Evolutionary conservation across 2,113 vertebrate genomes (phyloP).

Genomic region (Heptranchias perlo): DNA sequence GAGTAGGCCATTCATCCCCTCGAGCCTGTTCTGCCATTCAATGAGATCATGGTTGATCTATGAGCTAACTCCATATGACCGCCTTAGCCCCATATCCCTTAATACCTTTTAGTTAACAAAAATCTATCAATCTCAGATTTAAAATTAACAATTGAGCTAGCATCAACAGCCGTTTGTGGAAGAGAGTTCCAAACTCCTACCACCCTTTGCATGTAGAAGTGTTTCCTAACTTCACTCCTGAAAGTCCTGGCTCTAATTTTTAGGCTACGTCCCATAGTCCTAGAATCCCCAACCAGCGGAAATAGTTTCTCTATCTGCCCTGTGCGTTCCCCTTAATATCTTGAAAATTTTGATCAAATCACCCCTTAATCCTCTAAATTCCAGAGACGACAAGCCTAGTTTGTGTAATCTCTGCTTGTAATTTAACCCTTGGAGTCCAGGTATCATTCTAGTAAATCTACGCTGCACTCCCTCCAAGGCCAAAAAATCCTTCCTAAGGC

Average conservation of each 20-base stretch:
- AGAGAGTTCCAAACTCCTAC: neutral
- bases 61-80: too few species aligned
- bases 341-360: too few species aligned
- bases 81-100: too few species aligned
- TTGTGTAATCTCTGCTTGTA: too few species aligned
- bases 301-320: neutral
- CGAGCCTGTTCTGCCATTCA: neutral
- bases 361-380: too few species aligned
- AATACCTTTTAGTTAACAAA: neutral
- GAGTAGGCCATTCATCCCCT: neutral
- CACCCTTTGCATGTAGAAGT: neutral
- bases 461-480: too few species aligned
- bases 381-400: too few species aligned
- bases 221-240: neutral
- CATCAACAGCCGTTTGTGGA: neutral
- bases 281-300: neutral
- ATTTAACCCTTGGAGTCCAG: too few species aligned
- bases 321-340: too few species aligned
- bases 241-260: neutral
- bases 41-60: neutral
- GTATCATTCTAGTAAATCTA: too few species aligned
- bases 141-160: neutral
- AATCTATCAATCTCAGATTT: neutral
- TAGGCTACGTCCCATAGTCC: neutral
- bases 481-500: too few species aligned